Evolutionary conservation across 2,888 invertebrate species (phyloP).

Genomic region (Drosophila percnosoma): DNA sequence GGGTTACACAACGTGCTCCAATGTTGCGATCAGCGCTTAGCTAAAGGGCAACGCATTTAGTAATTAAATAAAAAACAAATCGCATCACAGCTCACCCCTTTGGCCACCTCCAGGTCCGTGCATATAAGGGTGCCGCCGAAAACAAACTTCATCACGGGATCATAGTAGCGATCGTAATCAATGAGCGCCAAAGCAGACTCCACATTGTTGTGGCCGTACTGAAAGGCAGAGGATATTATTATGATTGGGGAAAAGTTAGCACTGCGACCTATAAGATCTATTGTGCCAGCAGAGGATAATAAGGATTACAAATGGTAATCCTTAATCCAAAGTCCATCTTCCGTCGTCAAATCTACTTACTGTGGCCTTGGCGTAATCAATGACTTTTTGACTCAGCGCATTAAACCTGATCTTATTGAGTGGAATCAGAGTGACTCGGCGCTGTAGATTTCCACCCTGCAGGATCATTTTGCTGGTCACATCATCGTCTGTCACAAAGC

Average conservation of each 20-base stretch:
- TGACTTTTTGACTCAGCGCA: constrained; percentile 87
- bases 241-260: no score
- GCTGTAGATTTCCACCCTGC: constrained; percentile 91
- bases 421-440: constrained; percentile 94
- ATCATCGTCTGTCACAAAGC: constrained; percentile 95
- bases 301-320: background rate
- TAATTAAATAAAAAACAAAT: background rate
- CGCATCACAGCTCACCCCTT: constrained; percentile 83
- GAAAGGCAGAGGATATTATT: constrained; percentile 59
- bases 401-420: constrained; percentile 92
- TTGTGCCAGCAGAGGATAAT: constrained; percentile 56
- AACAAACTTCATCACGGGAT: constrained; percentile 93
- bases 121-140: constrained; percentile 95
- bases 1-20: constrained; percentile 90
- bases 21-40: constrained; percentile 91
- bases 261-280: no score
- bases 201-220: constrained; percentile 93
- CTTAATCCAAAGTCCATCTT: background rate
- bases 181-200: constrained; percentile 92
- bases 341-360: constrained; percentile 83
- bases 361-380: constrained; percentile 89
- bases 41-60: constrained; percentile 62
- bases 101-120: constrained; percentile 91
- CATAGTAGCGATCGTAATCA: constrained; percentile 88
- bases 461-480: constrained; percentile 93